Evolutionary conservation across 2,888 invertebrate genomes (phyloP).

Genomic region (Dicyrtomina minuta): DNA sequence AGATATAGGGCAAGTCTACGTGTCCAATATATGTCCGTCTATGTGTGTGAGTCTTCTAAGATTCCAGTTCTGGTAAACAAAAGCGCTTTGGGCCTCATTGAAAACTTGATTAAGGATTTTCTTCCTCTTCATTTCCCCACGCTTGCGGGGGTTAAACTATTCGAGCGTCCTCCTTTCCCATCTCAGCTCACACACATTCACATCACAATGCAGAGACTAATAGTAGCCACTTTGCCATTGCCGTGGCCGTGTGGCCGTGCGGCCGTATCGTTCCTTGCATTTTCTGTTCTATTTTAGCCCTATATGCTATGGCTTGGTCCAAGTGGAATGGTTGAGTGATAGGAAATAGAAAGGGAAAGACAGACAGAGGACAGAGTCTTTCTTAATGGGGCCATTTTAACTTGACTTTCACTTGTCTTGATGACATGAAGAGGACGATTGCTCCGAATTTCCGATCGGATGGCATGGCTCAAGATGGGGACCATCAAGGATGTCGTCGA

Average conservation of each 20-base stretch:
- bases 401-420: conserved; percentile 16
- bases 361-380: neutral
- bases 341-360: neutral
- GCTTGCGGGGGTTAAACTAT: neutral
- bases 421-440: conserved; percentile 32
- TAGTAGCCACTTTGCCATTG: neutral
- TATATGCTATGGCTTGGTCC: too few species aligned
- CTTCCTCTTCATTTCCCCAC: neutral
- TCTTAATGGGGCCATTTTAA: conserved; percentile 29
- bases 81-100: conserved; percentile 16
- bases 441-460: conserved; percentile 34
- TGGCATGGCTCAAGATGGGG: conserved; percentile 27
- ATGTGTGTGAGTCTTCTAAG: too few species aligned
- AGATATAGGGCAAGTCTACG: neutral
- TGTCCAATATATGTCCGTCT: conserved; percentile 10
- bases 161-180: neutral
- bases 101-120: conserved; percentile 22
- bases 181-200: neutral
- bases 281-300: too few species aligned
- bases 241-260: neutral
- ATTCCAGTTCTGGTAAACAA: neutral
- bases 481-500: conserved; percentile 35
- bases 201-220: neutral
- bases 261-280: neutral
- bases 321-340: too few species aligned